Base-by-base conservation (phyloP, 2,113 vertebrate species). In the Cavia porcellus region DNA sequence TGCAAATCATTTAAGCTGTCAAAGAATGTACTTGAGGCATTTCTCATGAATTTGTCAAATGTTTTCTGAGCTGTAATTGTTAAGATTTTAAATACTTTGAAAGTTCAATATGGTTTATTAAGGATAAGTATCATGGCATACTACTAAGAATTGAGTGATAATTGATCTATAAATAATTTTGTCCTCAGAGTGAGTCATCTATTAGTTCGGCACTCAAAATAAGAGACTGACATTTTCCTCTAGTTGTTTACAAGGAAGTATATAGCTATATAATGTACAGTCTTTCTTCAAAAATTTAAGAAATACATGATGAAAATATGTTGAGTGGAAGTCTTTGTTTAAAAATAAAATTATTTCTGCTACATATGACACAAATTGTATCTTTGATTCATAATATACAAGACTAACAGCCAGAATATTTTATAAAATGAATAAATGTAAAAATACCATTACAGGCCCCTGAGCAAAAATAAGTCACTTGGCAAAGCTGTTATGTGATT, bases 161-260 rank as follows among this genome's bases (percentile, higher is more conserved):
- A 95, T 64, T 84, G 77, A 72, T 50, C 94, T 96, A 91, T 96
- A 94, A 97, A 97, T 97, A 96, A 75, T 97, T 90, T 97, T 96
- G 5, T 89, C 89, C 89, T 96, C 92, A 85, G 79, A 92, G 64
- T 97, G 96, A 98, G 81, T 97, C 47, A 96, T 96, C 89, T 89
- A n/a, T 96, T 96, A 97, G 96, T 82, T 94, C 30, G 74, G 57
- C 94, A 25, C 57, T 89, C 80, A 24, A 17, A 57, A 95, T 45
- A 89, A 1, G 6, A 92, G 15, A 4, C 2, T 91, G 9, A 80
- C 89, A 88, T n/a, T 88, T 94, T n/a, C 32, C 72, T 77, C 61
- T 25, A 20, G 64, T 30, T 92, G 57, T 87, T 97, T 96, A 68
- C 89, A 96, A 91, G 74, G 83, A 86, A 95, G 32, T 52, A 57